Conservation (phyloP, 2,888 invertebrate genomes). For the Muschampia plurimacula region DNA sequence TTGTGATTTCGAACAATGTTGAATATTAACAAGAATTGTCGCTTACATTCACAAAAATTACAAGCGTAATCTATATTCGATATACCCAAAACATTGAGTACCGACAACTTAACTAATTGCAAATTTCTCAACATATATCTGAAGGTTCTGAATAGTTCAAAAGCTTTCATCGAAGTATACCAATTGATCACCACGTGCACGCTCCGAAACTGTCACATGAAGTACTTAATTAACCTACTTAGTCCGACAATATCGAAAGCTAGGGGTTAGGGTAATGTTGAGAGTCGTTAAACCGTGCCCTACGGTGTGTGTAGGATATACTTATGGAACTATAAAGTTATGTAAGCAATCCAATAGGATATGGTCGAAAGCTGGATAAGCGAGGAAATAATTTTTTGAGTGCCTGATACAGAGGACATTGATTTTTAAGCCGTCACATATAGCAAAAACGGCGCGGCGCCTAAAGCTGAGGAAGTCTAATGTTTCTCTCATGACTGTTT, state of each 20-base stretch:
- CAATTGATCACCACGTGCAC: background rate
- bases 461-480: too few relatives aligned
- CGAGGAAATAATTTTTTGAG: too few relatives aligned
- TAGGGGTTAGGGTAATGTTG: background rate
- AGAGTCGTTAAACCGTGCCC: background rate
- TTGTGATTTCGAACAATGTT: too few relatives aligned
- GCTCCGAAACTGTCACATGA: background rate
- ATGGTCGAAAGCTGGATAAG: too few relatives aligned
- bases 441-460: too few relatives aligned
- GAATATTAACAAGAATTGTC: background rate
- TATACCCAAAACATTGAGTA: background rate
- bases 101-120: background rate
- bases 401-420: too few relatives aligned
- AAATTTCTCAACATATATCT: background rate
- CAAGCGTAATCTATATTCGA: background rate
- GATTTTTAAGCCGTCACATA: too few relatives aligned
- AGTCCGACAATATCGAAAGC: background rate
- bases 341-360: too few relatives aligned
- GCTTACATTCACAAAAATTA: background rate
- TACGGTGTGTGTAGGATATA: background rate
- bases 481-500: too few relatives aligned
- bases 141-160: background rate
- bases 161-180: background rate
- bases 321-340: too few relatives aligned
- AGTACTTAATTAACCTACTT: constrained; percentile 9